Evolutionary conservation across 2,113 vertebrate species (phyloP).

Genomic region (Malurus alboscapulatus): DNA sequence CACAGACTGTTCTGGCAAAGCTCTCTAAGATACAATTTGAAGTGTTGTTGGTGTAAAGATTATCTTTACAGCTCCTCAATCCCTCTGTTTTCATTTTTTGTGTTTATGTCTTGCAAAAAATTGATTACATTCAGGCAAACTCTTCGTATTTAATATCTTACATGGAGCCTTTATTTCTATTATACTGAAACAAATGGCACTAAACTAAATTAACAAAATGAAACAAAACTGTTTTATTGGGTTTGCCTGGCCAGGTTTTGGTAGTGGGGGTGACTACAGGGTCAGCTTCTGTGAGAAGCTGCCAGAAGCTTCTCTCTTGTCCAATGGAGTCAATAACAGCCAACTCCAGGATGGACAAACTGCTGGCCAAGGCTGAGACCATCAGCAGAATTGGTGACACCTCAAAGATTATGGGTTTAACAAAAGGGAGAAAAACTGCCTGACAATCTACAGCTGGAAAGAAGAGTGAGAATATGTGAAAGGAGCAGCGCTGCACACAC

Average conservation of each 20-base stretch:
- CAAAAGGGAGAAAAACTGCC: background rate
- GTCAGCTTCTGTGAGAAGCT: background rate
- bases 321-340: accelerated
- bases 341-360: accelerated
- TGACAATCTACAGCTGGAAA: background rate
- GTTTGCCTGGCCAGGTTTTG: background rate
- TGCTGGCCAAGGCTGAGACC: accelerated
- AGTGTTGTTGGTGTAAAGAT: background rate
- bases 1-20: background rate
- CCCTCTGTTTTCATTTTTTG: background rate
- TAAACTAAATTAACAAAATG: background rate
- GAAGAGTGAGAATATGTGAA: background rate
- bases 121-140: background rate
- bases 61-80: background rate
- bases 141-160: background rate
- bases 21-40: background rate
- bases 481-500: background rate
- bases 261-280: background rate
- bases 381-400: accelerated
- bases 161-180: background rate
- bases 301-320: background rate
- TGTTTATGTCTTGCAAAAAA: background rate
- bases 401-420: background rate
- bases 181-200: background rate
- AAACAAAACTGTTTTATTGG: background rate